Percentiles rank a stretch among this genome's conserved stretches.
Conservation (phyloP, 2,113 vertebrate species). For the Zosterops japonicus region DNA sequence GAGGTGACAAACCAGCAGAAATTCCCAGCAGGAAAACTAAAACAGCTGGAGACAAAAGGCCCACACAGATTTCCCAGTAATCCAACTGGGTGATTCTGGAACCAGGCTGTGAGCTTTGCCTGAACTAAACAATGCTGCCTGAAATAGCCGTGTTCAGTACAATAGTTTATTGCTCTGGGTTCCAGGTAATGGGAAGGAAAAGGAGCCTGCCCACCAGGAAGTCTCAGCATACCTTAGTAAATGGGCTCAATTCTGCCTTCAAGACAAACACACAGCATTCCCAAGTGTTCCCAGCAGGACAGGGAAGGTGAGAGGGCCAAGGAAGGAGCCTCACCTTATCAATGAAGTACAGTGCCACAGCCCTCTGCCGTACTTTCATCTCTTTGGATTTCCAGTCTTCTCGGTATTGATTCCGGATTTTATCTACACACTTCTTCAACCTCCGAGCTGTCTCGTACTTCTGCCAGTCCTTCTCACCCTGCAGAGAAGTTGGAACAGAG, state of each 20-base stretch:
- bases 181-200: slow-evolving; percentile 59
- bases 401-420: slow-evolving; percentile 87
- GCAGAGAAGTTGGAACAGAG: not conserved
- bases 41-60: slow-evolving; percentile 46
- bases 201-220: slow-evolving; percentile 11
- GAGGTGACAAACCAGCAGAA: slow-evolving; percentile 34
- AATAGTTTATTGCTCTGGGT: slow-evolving; percentile 31
- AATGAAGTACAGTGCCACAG: slow-evolving; percentile 95
- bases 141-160: slow-evolving; percentile 11
- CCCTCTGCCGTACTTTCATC: slow-evolving; percentile 94
- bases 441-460: slow-evolving; percentile 94
- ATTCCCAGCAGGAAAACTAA: slow-evolving; percentile 28
- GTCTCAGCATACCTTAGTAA: not conserved
- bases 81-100: not conserved
- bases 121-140: slow-evolving; percentile 36
- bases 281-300: not conserved
- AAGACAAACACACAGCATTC: not conserved
- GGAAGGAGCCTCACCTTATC: slow-evolving; percentile 82
- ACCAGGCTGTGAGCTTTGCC: slow-evolving; percentile 19
- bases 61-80: slow-evolving; percentile 3
- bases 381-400: slow-evolving; percentile 99
- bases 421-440: slow-evolving; percentile 93
- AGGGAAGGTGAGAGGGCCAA: not conserved
- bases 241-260: not conserved
- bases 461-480: slow-evolving; percentile 99